Evolutionary conservation across 2,888 invertebrate species (phyloP), one percentile per base, ranked within the genome.

Genomic region (Macaria liturata): DNA sequence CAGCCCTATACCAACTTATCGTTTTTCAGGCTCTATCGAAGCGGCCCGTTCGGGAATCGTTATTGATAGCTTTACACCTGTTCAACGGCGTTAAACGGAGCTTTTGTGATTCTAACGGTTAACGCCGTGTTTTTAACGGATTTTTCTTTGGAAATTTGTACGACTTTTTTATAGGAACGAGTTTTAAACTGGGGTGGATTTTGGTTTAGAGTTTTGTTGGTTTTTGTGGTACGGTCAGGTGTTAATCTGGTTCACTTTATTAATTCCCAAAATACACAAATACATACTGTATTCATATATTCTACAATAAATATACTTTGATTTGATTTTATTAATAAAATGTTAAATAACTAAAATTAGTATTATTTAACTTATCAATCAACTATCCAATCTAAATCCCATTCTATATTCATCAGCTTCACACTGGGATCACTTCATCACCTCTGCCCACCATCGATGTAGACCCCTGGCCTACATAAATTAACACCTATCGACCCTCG

Each of bases 1-100:
- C 81, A 84, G 62, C 84, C 84, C 84, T 84, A 66, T 0, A 9
- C 6, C 45, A 64, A 72, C 75, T 84, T 82, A 85, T 85, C 86
- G 86, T 88, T 88, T 88, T 87, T 87, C 86, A 86, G 81, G 59
- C 59, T 31, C 56, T 61, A 56, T 63, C 68, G 70, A 59, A 66
- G 66, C 71, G 79, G 73, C 77, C 80, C 82, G 76, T 65, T 32
- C 53, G 63, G 73, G 76, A 69, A 75, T 74, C 59, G 62, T 71
- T 80, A 81, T 81, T 76, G 81, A 81, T 78, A 76, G 74, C 74
- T 68, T 74, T 74, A 75, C 75, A 75, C 75, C 74, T 77, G 78
- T 71, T 70, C 70, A 68, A 62, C 61, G 63, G 54, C 53, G 54
- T 65, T 61, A 63, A 59, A 49, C 61, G 49, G 62, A 55, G 65